Conservation (phyloP, 2,797 vertebrate species). For the Octomys mimax region DNA sequence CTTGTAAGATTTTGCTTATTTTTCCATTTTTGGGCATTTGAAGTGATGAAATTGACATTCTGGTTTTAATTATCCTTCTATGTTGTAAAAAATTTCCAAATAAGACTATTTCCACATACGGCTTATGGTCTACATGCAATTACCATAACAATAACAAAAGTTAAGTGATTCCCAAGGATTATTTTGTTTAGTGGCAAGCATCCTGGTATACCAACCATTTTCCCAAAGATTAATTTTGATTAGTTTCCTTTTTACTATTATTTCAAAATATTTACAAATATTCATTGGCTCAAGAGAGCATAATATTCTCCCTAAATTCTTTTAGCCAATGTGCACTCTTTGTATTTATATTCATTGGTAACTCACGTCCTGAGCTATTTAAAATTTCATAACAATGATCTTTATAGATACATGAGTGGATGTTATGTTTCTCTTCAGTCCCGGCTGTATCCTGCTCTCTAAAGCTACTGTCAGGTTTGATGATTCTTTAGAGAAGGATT, state of each 20-base stretch:
- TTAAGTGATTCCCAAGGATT: not conserved
- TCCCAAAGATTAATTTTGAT: slow-evolving; percentile 21
- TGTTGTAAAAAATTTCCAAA: not conserved
- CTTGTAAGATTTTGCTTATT: not conserved
- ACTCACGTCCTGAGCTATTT: not conserved
- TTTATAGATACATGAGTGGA: not conserved
- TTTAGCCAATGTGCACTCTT: not conserved
- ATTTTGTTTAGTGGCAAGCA: not conserved
- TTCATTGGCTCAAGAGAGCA: not conserved
- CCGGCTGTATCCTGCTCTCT: not conserved
- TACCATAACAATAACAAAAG: not conserved
- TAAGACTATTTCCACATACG: not conserved
- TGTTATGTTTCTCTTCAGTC: not conserved
- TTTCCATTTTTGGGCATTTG: not conserved
- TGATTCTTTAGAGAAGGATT: not conserved
- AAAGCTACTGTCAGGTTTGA: not conserved
- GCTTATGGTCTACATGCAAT: not conserved
- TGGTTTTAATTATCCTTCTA: not conserved
- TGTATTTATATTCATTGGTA: not conserved
- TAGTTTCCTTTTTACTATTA: not conserved
- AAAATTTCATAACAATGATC: slow-evolving; percentile 5
- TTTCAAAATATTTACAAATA: slow-evolving; percentile 21
- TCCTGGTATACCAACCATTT: not conserved
- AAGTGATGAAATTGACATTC: not conserved
- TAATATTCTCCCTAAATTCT: not conserved